Evolutionary conservation across 2,797 vertebrate genomes (phyloP), one percentile per base, ranked within the genome.

Genomic region (Myoxocephalus aenaeus): DNA sequence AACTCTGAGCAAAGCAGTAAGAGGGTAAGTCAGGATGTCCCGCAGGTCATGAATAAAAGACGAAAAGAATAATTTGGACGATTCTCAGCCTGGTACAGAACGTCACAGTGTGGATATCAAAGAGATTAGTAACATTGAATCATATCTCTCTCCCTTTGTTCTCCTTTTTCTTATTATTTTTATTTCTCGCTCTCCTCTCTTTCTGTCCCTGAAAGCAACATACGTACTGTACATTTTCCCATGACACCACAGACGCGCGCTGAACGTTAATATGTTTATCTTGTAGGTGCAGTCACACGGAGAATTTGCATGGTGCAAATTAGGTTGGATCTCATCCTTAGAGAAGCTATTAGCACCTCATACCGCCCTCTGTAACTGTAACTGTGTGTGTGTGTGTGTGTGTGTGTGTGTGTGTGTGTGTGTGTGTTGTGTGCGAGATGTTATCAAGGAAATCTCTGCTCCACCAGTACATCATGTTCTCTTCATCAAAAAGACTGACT

Each of bases 21-120:
- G 76, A 89, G 84, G 86, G 66, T 71, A 79, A 83, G 80, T 79
- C 76, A 82, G 75, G 71, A 83, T 86, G 79, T 90, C 86, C 89
- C 81, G 0, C 75, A 77, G 85, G 87, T 89, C 66, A 89, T 92
- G 83, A 92, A 92, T 92, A 89, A 93, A 88, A 91, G 80, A 92
- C 70, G 22, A 86, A 89, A 85, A 83, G 73, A 87, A 89, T 89
- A 74, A 90, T 89, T 86, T 80, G 64, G 58, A 29, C 10, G 7
- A 83, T 87, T 83, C 68, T 73, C 69, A 68, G 64, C 57, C 48
- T 61, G 46, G 58, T 72, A 78, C 77, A 79, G 74, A 82, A 87
- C 27, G 72, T 80, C 77, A 83, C 73, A 77, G 77, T 18, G 68
- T 66, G 51, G 56, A 75, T 81, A 88, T 93, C 81, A 91, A 83